A percentile compares a stretch with the other conserved stretches of the same genome.
Conservation (phyloP, 2,113 vertebrate genomes). For the Balaenoptera acutorostrata region DNA sequence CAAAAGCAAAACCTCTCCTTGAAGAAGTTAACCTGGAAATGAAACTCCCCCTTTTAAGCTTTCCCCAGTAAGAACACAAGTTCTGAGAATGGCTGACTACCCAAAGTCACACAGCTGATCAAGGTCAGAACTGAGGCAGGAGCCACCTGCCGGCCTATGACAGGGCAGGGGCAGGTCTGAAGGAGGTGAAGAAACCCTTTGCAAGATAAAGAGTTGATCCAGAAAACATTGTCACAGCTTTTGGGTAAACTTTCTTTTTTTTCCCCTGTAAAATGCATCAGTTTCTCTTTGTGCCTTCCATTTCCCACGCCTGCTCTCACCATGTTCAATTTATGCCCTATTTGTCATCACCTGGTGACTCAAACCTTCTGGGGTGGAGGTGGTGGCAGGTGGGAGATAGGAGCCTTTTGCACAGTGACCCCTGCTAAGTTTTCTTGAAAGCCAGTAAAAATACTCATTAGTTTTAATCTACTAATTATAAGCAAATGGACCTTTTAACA, state of each 20-base stretch:
- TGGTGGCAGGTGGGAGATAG: background rate
- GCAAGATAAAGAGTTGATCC: background rate
- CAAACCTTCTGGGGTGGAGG: too few relatives aligned
- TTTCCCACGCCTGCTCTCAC: background rate
- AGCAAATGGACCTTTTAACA: constrained; percentile 42
- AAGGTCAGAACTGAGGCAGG: background rate
- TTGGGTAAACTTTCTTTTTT: background rate
- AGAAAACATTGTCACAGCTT: background rate
- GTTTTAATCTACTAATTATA: constrained; percentile 40
- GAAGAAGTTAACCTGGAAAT: background rate
- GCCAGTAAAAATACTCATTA: background rate
- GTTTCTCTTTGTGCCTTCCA: background rate
- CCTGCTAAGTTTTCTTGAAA: background rate
- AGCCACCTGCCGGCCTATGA: fast-evolving
- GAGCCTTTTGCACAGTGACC: background rate
- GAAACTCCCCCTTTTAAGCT: background rate
- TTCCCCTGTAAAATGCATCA: background rate
- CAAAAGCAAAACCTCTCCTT: background rate
- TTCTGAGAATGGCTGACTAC: background rate
- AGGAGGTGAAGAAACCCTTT: background rate
- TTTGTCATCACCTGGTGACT: background rate
- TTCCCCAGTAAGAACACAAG: background rate
- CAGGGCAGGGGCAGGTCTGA: background rate
- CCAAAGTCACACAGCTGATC: background rate
- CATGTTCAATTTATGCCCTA: fast-evolving